Percentiles rank a stretch among this genome's conserved stretches.
phyloP scores from a whole-genome alignment of 30 jellyfish, hydroid and myxozoan species.

The Sanderia malayensis region DNA sequence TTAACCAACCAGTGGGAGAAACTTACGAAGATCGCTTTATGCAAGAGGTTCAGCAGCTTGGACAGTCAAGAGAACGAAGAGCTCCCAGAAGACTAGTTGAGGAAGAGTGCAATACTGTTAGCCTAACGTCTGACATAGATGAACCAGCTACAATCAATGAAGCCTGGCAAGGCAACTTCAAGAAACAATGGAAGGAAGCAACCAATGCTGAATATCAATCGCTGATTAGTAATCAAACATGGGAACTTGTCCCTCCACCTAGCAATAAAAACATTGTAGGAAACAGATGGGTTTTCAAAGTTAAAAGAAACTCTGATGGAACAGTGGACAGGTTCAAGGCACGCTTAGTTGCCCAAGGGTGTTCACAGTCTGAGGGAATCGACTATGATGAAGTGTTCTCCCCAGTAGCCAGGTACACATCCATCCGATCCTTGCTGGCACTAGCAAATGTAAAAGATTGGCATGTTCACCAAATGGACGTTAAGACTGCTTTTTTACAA shows the following conservation, averaged over 20 bases:
- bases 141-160: too few relatives aligned
- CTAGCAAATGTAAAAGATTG: constrained; percentile 25
- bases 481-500: constrained; percentile 51
- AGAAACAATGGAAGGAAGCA: constrained; percentile 60
- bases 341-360: constrained; percentile 51
- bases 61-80: constrained; percentile 3
- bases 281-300: constrained; percentile 50
- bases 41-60: neutral
- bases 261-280: constrained; percentile 21
- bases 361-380: constrained; percentile 24
- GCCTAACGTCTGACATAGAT: too few relatives aligned
- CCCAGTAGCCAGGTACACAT: constrained; percentile 50
- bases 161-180: too few relatives aligned
- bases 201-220: constrained; percentile 39
- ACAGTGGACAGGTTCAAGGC: constrained; percentile 37
- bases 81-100: too few relatives aligned
- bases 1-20: too few relatives aligned
- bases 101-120: too few relatives aligned
- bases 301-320: constrained; percentile 34
- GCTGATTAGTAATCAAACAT: constrained; percentile 23
- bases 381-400: constrained; percentile 47
- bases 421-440: constrained; percentile 51
- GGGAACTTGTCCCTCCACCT: constrained; percentile 50
- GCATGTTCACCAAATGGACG: constrained; percentile 49
- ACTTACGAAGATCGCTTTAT: constrained; percentile 26